Evolutionary conservation across 2,888 invertebrate species (phyloP), one percentile per base, ranked within the genome.

Genomic region (Aphodius granarius): DNA sequence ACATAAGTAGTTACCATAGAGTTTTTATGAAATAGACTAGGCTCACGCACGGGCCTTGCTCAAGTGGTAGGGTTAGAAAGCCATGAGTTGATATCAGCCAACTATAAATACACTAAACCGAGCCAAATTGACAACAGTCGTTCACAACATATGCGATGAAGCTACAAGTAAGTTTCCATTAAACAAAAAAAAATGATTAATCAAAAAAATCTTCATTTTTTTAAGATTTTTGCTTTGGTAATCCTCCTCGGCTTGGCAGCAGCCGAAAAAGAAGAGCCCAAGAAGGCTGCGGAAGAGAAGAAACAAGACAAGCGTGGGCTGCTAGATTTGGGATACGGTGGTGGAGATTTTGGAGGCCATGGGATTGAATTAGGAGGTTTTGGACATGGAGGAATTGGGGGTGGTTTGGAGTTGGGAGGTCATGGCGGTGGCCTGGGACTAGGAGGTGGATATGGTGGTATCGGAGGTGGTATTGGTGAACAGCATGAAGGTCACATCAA

Each of bases 221-320:
- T 64, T 62, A 22, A 62, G 62, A 23, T 75, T 74, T 43, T 71
- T 78, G 77, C 74, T 78, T 75, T 77, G 73, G 73, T 73, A 20
- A 76, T 75, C 65, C 71, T 78, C 62, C 68, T 79, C 62, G 78
- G 76, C 43, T 21, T 78, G 15, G 78, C 73, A 18, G 73, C 76
- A 70, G 77, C 76, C 71, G 43, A 76, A 21, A 73, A 76, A 76
- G 66, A 22, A 21, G 73, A 75, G 72, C 19, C 20, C 18, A 66
- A 70, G 64, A 73, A 73, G 23, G 63, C 74, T n/a, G 68, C 73
- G 4, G 76, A 74, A 72, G 81, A 80, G 16, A 85, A 85, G 73
- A 86, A 85, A 72, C 80, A 80, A 75, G 84, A 84, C 72, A 86
- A 86, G 79, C 81, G 86, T 63, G 86, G 86, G 4, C 78, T 85